A percentile compares a stretch with the other conserved stretches of the same genome.
These are phyloP conservation scores for Neodiprion lecontei DNA, from an alignment of 1,140 invertebrate species.

Conservation along the genomic window DNA sequence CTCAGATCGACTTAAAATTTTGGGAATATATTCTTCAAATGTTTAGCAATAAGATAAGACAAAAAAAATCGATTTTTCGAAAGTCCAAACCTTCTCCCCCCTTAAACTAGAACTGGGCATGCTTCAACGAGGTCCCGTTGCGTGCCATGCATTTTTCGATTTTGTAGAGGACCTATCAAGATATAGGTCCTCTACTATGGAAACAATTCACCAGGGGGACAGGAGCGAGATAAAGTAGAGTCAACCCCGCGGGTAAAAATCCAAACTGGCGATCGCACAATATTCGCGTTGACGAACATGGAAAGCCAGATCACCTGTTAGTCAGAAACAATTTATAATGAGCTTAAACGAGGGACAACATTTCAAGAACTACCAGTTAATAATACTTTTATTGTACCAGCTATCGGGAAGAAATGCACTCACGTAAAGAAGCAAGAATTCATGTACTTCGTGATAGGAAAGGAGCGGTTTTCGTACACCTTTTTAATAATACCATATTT, in stretches of 20 bases:
- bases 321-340: constrained; percentile 25
- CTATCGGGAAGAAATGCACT: constrained; percentile 29
- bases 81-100: not conserved
- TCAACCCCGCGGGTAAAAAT: constrained; percentile 11
- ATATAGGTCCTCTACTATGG: not conserved
- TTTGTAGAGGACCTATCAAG: constrained; percentile 17
- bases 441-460: constrained; percentile 20
- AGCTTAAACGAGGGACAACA: constrained; percentile 10
- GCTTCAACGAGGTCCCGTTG: constrained; percentile 16
- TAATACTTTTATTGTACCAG: constrained; percentile 18
- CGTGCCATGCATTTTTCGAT: constrained; percentile 17
- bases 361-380: constrained; percentile 26
- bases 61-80: too few species aligned
- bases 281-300: constrained; percentile 21
- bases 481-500: constrained; percentile 30
- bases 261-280: not conserved
- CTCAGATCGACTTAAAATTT: too few species aligned
- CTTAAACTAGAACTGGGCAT: constrained; percentile 25
- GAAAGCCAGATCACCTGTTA: constrained; percentile 31
- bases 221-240: not conserved
- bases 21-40: too few species aligned
- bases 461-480: not conserved
- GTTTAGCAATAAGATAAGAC: too few species aligned
- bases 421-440: constrained; percentile 28
- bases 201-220: not conserved